Conservation (phyloP, 2,888 invertebrate genomes). For the Mythimna ferrago region DNA sequence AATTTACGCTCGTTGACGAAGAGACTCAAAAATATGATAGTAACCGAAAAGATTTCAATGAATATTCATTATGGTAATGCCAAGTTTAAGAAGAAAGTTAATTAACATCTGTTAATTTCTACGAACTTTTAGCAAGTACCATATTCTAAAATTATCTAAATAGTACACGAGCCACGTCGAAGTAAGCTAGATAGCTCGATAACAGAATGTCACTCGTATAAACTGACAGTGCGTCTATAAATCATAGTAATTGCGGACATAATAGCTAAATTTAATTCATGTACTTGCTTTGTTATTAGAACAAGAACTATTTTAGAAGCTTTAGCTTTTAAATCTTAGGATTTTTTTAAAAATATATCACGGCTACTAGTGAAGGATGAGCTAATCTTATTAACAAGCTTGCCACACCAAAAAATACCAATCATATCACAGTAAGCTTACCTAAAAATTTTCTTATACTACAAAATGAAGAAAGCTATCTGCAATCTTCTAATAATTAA, state of each 20-base stretch:
- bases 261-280: constrained; percentile 60
- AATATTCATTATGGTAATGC: background rate
- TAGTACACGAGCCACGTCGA: constrained; percentile 32
- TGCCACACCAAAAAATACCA: too few relatives aligned
- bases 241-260: constrained; percentile 55
- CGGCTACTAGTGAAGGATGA: too few relatives aligned
- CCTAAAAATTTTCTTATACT: background rate
- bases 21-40: background rate
- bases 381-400: background rate
- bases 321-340: too few relatives aligned
- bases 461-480: too few relatives aligned
- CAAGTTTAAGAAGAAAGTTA: background rate
- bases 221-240: constrained; percentile 56
- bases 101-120: constrained; percentile 9
- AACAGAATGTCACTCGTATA: constrained; percentile 57
- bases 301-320: constrained; percentile 6
- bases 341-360: too few relatives aligned
- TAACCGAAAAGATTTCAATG: background rate
- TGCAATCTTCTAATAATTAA: too few relatives aligned
- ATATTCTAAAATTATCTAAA: constrained; percentile 52
- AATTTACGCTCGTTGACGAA: background rate
- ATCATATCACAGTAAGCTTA: background rate
- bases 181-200: constrained; percentile 55
- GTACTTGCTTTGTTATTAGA: constrained; percentile 32
- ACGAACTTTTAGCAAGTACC: constrained; percentile 6